Conservation (phyloP, 1,140 invertebrate species). For the Leptonema lineaticorne region DNA sequence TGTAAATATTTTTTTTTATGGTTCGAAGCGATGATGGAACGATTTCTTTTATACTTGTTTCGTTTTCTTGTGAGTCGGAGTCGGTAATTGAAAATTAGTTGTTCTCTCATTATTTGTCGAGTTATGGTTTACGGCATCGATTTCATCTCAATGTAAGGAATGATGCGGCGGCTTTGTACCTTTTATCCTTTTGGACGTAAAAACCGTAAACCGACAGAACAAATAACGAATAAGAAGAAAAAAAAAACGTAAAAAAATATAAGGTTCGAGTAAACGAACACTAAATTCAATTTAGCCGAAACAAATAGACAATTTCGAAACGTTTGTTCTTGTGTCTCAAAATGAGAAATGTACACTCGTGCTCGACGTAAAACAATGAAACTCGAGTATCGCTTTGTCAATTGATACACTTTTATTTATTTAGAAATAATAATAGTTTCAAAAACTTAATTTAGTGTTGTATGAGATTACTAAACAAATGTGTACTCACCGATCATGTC, state of each 20-base stretch:
- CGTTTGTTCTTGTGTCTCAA: neutral
- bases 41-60: neutral
- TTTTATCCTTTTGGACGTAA: slow-evolving; percentile 1
- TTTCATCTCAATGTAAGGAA: neutral
- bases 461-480: no score
- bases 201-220: slow-evolving; percentile 17
- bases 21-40: neutral
- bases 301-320: slow-evolving; percentile 18
- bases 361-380: neutral
- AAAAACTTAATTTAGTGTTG: no score
- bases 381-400: neutral
- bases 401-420: neutral
- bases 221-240: no score
- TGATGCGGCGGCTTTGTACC: neutral
- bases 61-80: neutral
- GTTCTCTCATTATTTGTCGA: neutral
- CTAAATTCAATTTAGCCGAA: slow-evolving; percentile 15
- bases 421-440: no score
- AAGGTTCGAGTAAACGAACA: neutral
- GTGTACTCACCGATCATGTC: slow-evolving; percentile 65
- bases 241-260: neutral
- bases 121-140: slow-evolving; percentile 14
- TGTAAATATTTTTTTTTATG: neutral
- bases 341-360: slow-evolving; percentile 8
- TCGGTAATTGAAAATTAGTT: neutral